Base-by-base conservation (phyloP, 1,140 invertebrate species). In the Drosophila malerkotliana region DNA sequence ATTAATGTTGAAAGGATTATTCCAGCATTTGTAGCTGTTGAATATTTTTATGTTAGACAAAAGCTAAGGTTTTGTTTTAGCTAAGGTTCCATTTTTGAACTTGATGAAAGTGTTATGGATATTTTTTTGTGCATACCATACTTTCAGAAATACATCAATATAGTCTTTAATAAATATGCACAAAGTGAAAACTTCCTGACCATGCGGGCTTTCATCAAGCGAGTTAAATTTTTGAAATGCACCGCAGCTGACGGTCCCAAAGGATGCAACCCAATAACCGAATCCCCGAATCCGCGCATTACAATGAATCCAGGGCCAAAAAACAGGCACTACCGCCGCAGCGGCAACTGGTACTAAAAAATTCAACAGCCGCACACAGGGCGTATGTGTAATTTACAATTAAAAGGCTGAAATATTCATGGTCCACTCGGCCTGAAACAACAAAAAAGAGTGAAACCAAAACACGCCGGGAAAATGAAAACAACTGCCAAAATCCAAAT, bases 341-440 rank as follows among this genome's bases (percentile, higher is more conserved):
- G 10, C 24, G 60, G 41, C 34, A 69, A 72, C 55, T 71, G 82
- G 41, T 39, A 30, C 34, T 87, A 67, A 84, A 84, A 84, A 77
- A 82, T 85, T 58, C 56, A 87, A 71, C 68, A 64, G 73, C 78
- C 55, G 83, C 78, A 55, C 83, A 85, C 81, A 58, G 62, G 82
- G 71, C 82, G 83, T 87, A 87, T 85, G 82, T 75, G 82, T 85
- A 85, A 85, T 85, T 82, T 82, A 85, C 82, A 85, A 85, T 85
- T 85, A 88, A 85, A 82, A 82, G 83, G 64, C 71, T 85, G 59
- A 85, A 85, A 88, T 75, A 85, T 85, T 85, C 78, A 85, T 77
- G 71, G 66, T 51, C 45, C 73, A 48, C 30, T 52, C 56, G 44
- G 44, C 44, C 15, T 47, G 44, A 47, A 47, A 47, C 18, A 47